Conservation (phyloP, 2,888 invertebrate species). For the Orchesellides sinensis region DNA sequence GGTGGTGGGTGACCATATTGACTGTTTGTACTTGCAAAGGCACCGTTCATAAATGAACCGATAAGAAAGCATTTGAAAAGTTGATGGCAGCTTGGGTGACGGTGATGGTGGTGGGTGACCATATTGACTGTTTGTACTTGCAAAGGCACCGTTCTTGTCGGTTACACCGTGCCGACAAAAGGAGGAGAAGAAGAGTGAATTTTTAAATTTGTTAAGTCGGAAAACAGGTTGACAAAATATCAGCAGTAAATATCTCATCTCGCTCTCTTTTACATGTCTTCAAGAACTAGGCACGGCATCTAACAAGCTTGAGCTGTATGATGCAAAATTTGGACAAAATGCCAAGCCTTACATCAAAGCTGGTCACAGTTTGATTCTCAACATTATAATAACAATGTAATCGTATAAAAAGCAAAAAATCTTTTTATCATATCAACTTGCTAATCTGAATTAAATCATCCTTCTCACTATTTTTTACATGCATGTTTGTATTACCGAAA, state of each 20-base stretch:
- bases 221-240: conserved; percentile 59
- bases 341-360: conserved; percentile 27
- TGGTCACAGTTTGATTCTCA: conserved; percentile 16
- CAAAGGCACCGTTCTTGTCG: conserved; percentile 50
- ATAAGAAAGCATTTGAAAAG: conserved; percentile 43
- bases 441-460: too few species aligned
- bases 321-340: conserved; percentile 9
- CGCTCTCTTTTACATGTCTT: conserved; percentile 1
- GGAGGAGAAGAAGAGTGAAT: conserved; percentile 22
- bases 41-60: conserved; percentile 24
- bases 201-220: conserved; percentile 41
- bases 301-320: background rate
- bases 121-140: conserved; percentile 40
- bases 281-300: background rate
- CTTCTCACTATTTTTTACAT: too few species aligned
- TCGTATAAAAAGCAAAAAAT: too few species aligned
- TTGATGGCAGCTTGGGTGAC: conserved; percentile 43
- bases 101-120: conserved; percentile 42
- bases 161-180: conserved; percentile 56
- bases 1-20: conserved; percentile 46
- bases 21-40: conserved; percentile 44
- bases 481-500: too few species aligned
- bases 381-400: too few species aligned
- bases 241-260: conserved; percentile 28
- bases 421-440: too few species aligned